A percentile compares a stretch with the other conserved stretches of the same genome.
Evolutionary conservation across 1,140 invertebrate species (phyloP).

Genomic region (Carposina sasakii): DNA sequence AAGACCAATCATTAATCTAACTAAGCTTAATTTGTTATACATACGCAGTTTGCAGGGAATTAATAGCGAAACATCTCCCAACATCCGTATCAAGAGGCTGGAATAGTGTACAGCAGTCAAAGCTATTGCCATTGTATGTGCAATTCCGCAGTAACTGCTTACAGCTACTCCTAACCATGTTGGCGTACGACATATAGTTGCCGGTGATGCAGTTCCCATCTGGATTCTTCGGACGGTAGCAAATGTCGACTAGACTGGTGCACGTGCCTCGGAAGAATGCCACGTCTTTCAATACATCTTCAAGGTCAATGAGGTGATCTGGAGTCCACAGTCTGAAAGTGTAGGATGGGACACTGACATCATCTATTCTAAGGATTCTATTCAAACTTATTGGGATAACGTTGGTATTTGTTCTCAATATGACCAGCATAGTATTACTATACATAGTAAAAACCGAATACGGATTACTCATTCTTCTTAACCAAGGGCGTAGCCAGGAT

Average conservation of each 20-base stretch:
- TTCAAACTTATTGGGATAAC: no score
- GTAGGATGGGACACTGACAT: no score
- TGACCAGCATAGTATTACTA: no score
- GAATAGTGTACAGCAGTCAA: slow-evolving; percentile 80
- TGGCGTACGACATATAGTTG: slow-evolving; percentile 74
- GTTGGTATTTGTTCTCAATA: no score
- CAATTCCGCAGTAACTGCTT: slow-evolving; percentile 72
- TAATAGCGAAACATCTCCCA: slow-evolving; percentile 78
- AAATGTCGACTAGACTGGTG: slow-evolving; percentile 75
- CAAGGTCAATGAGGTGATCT: slow-evolving; percentile 76
- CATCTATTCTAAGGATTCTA: no score
- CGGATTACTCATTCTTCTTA: no score
- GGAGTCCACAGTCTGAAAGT: slow-evolving; percentile 75
- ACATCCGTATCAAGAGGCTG: slow-evolving; percentile 76
- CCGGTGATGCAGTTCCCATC: slow-evolving; percentile 46
- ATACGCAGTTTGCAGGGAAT: slow-evolving; percentile 75
- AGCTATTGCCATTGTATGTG: slow-evolving; percentile 74
- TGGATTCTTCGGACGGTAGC: slow-evolving; percentile 60
- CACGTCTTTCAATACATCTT: slow-evolving; percentile 78
- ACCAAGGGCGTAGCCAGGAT: no score
- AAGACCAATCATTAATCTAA: no score
- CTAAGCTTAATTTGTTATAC: slow-evolving; percentile 13
- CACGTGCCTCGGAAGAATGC: slow-evolving; percentile 77
- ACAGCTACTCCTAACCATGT: slow-evolving; percentile 74
- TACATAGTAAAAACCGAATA: no score